phyloP scores from a whole-genome alignment of 2,113 vertebrate species.

The Ornithorhynchus anatinus region DNA sequence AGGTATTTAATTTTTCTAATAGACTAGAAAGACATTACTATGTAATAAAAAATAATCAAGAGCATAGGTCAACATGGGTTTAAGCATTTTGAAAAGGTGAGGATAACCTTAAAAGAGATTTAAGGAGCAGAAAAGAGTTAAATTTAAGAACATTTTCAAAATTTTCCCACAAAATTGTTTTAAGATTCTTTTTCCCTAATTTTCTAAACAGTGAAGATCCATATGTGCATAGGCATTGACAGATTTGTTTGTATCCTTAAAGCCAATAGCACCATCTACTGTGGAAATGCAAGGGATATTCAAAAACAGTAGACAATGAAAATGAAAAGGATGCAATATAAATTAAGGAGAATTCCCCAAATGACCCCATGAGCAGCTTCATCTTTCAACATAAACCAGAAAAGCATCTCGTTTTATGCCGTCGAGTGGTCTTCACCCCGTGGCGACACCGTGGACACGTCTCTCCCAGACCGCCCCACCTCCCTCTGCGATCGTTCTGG shows the following conservation, averaged over 20 bases:
- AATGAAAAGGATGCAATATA: no score
- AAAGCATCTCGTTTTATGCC: no score
- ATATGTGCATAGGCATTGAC: not conserved
- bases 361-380: not conserved
- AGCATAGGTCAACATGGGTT: not conserved
- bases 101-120: not conserved
- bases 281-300: not conserved
- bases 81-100: not conserved
- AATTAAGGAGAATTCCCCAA: not conserved
- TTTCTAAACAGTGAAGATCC: not conserved
- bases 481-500: no score
- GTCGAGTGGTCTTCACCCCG: no score
- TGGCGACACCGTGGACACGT: no score
- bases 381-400: not conserved
- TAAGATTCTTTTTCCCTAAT: not conserved
- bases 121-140: conserved; percentile 1
- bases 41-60: not conserved
- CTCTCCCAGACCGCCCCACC: no score
- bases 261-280: conserved; percentile 11
- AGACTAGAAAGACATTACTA: not conserved
- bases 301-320: not conserved
- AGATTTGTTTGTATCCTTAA: not conserved
- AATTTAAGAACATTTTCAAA: not conserved
- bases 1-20: not conserved
- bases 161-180: not conserved